These are phyloP conservation scores for Regulus satrapa DNA, from an alignment of 2,113 vertebrate genomes.

Conservation along the genomic window DNA sequence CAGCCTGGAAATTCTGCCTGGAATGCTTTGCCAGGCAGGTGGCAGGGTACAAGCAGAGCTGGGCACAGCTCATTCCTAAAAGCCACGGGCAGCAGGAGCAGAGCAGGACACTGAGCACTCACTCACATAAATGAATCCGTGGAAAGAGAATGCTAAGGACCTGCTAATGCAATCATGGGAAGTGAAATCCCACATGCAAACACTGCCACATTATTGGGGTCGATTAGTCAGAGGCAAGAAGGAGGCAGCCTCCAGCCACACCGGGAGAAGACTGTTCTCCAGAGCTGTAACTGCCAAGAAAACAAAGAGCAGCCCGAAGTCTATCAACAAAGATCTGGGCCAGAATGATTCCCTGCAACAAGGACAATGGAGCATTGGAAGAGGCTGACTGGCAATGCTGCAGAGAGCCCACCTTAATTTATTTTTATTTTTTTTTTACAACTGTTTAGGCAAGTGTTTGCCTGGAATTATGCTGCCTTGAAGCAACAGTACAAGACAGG, in stretches of 20 bases:
- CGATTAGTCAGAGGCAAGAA: not conserved
- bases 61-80: accelerated
- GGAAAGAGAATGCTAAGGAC: not conserved
- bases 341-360: not conserved
- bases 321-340: not conserved
- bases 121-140: not conserved
- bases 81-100: not conserved
- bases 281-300: not conserved
- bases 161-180: not conserved
- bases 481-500: not conserved
- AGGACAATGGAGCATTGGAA: not conserved
- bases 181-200: not conserved
- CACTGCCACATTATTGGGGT: not conserved
- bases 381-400: not conserved
- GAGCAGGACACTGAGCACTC: not conserved
- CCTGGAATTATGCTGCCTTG: not conserved
- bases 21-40: not conserved
- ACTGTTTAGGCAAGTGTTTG: not conserved
- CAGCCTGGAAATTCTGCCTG: not conserved
- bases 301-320: not conserved
- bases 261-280: not conserved
- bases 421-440: not conserved
- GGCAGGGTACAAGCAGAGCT: not conserved
- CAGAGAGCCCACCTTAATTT: not conserved
- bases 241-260: not conserved